Percentiles rank a stretch among this genome's conserved stretches.
These are phyloP conservation scores for Colletes gigas DNA, from an alignment of 1,140 invertebrate genomes.

Conservation along the genomic window DNA sequence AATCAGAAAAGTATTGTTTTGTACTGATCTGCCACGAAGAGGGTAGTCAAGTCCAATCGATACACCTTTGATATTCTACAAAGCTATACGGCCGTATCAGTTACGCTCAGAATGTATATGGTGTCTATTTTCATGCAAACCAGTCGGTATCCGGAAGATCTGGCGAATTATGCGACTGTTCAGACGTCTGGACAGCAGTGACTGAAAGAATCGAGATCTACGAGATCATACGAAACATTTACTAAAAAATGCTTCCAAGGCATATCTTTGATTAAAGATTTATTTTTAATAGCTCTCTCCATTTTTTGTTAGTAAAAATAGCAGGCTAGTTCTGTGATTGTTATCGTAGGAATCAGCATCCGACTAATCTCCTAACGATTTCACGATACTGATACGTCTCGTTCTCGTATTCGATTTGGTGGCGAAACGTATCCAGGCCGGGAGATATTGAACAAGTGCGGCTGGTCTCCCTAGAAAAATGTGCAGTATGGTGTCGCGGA, in stretches of 20 bases:
- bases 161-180: neutral
- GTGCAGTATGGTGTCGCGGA: constrained; percentile 1
- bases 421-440: neutral
- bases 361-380: too few relatives aligned
- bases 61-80: neutral
- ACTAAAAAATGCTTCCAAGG: neutral
- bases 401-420: neutral
- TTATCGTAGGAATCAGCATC: too few relatives aligned
- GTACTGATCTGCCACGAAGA: neutral
- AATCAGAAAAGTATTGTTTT: constrained; percentile 30
- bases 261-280: too few relatives aligned
- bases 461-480: neutral
- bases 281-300: too few relatives aligned
- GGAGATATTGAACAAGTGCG: too few relatives aligned
- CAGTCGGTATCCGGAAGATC: neutral
- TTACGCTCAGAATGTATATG: constrained; percentile 2
- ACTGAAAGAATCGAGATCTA: neutral
- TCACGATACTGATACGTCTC: too few relatives aligned
- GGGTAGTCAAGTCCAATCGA: constrained; percentile 11
- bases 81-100: constrained; percentile 6
- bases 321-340: too few relatives aligned
- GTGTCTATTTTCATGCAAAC: constrained; percentile 4
- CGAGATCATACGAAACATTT: too few relatives aligned
- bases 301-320: too few relatives aligned
- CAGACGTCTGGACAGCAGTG: neutral